These are phyloP conservation scores for Tenthredo amoena DNA, from an alignment of 2,888 invertebrate genomes.

Conservation along the genomic window DNA sequence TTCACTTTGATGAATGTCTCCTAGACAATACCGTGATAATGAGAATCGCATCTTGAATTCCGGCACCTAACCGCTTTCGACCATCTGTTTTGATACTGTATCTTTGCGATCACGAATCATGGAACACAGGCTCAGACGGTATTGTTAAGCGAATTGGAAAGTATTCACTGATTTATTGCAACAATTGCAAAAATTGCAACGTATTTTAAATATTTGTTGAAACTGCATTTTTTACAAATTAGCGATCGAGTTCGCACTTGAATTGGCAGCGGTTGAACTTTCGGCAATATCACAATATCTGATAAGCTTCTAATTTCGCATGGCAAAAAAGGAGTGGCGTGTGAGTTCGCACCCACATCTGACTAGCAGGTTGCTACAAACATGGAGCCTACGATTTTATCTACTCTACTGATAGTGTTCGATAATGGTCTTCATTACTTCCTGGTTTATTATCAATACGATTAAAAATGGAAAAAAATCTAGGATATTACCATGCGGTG, in stretches of 20 bases:
- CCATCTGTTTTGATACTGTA: background rate
- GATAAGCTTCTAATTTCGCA: background rate
- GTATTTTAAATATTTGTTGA: background rate
- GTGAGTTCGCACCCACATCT: background rate
- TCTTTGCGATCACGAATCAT: background rate
- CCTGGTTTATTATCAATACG: slow-evolving; percentile 22
- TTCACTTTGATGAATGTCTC: background rate
- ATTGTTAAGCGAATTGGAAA: background rate
- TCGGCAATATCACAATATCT: background rate
- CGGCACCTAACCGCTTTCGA: background rate
- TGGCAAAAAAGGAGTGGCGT: slow-evolving; percentile 13
- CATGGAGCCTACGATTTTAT: slow-evolving; percentile 33
- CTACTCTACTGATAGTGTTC: slow-evolving; percentile 38
- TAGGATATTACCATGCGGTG: background rate
- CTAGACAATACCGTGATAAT: background rate
- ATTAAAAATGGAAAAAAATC: background rate
- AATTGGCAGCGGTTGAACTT: slow-evolving; percentile 4
- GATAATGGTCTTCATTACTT: slow-evolving; percentile 21
- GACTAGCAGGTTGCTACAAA: slow-evolving; percentile 21
- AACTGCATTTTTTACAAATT: background rate
- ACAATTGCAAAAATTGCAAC: background rate
- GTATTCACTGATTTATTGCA: slow-evolving; percentile 8
- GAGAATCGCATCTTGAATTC: background rate
- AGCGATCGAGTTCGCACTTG: background rate
- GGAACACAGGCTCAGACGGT: background rate